Evolutionary conservation across 1,140 invertebrate species (phyloP).

Genomic region (Panonychus citri): DNA sequence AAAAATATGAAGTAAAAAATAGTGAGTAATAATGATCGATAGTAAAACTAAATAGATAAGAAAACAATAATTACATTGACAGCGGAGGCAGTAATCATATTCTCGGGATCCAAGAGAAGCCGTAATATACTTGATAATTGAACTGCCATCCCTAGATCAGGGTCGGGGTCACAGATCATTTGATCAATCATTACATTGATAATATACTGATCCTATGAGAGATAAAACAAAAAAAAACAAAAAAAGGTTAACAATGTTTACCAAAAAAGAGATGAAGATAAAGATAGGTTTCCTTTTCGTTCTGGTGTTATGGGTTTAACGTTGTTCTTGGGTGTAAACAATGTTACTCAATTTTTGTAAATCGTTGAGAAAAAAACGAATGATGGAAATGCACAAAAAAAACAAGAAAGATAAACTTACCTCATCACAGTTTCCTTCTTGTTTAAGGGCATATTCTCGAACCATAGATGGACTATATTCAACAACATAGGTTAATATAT

Average conservation of each 20-base stretch:
- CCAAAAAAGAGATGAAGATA: no score
- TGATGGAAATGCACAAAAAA: neutral
- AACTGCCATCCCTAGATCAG: constrained; percentile 80
- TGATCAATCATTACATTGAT: constrained; percentile 94
- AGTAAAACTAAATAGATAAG: neutral
- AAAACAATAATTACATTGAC: constrained; percentile 33
- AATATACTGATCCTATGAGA: constrained; percentile 51
- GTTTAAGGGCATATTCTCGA: constrained; percentile 80
- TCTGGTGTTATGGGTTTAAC: no score
- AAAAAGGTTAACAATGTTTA: neutral
- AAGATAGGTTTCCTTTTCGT: no score
- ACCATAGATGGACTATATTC: constrained; percentile 95
- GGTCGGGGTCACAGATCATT: constrained; percentile 42
- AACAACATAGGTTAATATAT: constrained; percentile 92
- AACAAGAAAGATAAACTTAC: constrained; percentile 36
- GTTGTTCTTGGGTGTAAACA: no score
- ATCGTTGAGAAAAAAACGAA: neutral
- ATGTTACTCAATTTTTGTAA: neutral
- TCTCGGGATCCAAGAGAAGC: constrained; percentile 88
- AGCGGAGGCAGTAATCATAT: constrained; percentile 62
- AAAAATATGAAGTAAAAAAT: constrained; percentile 5
- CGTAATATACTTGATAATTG: constrained; percentile 81
- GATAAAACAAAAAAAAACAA: neutral
- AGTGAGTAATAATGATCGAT: neutral
- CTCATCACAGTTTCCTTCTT: constrained; percentile 47